phyloP scores from a whole-genome alignment of 2,888 invertebrate genomes.

The Galerucella pusilla region DNA sequence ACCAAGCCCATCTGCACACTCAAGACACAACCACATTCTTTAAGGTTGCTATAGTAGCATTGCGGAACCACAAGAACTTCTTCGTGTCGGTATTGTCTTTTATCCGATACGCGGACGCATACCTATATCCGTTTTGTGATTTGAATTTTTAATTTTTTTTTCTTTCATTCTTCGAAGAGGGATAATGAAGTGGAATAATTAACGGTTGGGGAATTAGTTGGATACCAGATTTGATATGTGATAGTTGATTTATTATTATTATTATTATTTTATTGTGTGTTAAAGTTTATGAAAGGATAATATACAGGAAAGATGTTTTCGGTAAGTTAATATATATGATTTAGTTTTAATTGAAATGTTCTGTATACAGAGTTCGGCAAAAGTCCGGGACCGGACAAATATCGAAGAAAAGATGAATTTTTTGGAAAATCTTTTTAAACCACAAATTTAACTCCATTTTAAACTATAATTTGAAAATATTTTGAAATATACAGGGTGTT shows the following conservation, averaged over 20 bases:
- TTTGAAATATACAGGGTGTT: too few species aligned
- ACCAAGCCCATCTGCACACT: conserved; percentile 49
- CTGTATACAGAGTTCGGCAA: too few species aligned
- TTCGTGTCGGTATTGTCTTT: conserved; percentile 22
- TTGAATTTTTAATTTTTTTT: conserved; percentile 44
- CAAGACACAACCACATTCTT: conserved; percentile 44
- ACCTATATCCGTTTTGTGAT: conserved; percentile 39
- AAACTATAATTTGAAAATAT: too few species aligned
- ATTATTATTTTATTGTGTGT: conserved; percentile 45
- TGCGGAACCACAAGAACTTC: conserved; percentile 27
- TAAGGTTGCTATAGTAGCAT: conserved; percentile 43
- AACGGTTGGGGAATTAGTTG: conserved; percentile 41
- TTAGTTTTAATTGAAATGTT: not conserved
- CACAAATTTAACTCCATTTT: too few species aligned
- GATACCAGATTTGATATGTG: conserved; percentile 44
- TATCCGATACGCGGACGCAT: conserved; percentile 18
- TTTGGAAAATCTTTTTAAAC: too few species aligned
- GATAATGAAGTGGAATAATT: conserved; percentile 38
- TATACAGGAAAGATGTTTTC: conserved; percentile 43
- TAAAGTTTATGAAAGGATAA: conserved; percentile 51
- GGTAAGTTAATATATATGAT: conserved; percentile 44
- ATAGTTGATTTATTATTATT: conserved; percentile 41
- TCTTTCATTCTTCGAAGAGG: conserved; percentile 36
- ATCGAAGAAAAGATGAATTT: too few species aligned
- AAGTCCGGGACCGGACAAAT: too few species aligned